Evolutionary conservation across 2,888 invertebrate genomes (phyloP).

Genomic region (Cerceris ruficornis): DNA sequence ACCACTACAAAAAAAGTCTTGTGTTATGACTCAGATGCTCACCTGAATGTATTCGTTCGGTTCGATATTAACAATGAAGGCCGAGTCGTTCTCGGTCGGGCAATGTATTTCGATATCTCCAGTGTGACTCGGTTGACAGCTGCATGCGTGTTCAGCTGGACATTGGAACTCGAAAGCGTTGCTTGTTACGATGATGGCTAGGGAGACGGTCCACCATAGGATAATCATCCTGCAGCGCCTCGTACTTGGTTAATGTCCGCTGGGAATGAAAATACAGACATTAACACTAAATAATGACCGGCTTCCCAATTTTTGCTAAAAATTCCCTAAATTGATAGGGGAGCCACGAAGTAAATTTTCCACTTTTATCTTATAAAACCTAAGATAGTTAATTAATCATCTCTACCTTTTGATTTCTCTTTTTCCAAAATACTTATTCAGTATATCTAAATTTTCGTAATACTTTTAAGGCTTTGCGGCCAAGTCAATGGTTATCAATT

Average conservation of each 20-base stretch:
- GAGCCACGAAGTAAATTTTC: no score
- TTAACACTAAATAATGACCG: neutral
- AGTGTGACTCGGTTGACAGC: conserved; percentile 31
- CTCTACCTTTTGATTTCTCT: no score
- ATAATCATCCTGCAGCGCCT: conserved; percentile 34
- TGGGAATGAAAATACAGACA: conserved; percentile 19
- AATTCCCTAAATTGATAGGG: no score
- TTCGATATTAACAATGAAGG: conserved; percentile 58
- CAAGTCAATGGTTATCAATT: no score
- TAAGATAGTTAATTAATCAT: no score
- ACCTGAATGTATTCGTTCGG: conserved; percentile 55
- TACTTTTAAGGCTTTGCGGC: no score
- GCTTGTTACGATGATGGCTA: conserved; percentile 7
- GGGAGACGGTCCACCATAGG: conserved; percentile 21
- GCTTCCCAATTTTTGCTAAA: no score
- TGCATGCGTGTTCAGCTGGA: conserved; percentile 32
- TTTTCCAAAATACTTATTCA: no score
- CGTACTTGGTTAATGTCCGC: conserved; percentile 2
- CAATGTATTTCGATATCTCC: conserved; percentile 63
- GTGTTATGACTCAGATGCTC: conserved; percentile 30
- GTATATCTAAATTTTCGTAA: no score
- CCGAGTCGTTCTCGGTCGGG: conserved; percentile 27
- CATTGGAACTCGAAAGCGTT: conserved; percentile 32
- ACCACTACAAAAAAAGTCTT: neutral
- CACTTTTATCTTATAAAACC: no score